Conservation (phyloP, 2,797 vertebrate genomes). For the Chaenodraco wilsoni region DNA sequence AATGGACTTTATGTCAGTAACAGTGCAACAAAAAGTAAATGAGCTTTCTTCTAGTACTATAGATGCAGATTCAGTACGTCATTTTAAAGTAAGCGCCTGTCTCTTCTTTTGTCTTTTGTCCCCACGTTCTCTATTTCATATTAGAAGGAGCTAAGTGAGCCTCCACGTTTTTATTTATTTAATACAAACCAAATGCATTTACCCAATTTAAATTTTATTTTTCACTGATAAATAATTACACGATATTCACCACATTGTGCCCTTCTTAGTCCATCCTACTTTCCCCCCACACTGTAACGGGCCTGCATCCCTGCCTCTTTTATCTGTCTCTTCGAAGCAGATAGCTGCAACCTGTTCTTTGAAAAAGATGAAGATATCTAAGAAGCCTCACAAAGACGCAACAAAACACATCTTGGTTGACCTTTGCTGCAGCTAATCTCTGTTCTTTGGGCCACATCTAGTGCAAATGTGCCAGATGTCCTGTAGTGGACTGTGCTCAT, state of each 20-base stretch:
- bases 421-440: constrained; percentile 7
- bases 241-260: too few relatives aligned
- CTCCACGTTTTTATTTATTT: too few relatives aligned
- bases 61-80: background rate
- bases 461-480: constrained; percentile 19
- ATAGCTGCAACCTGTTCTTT: constrained; percentile 4
- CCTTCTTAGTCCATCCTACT: background rate
- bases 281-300: too few relatives aligned
- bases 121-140: too few relatives aligned
- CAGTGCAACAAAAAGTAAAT: too few relatives aligned
- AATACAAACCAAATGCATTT: too few relatives aligned
- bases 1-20: too few relatives aligned
- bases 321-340: background rate
- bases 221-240: too few relatives aligned
- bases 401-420: background rate
- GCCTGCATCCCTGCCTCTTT: background rate
- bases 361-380: constrained; percentile 26
- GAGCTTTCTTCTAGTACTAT: too few relatives aligned
- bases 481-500: background rate
- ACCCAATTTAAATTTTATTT: too few relatives aligned
- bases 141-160: too few relatives aligned
- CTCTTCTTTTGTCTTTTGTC: background rate
- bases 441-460: constrained; percentile 1
- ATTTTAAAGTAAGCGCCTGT: background rate
- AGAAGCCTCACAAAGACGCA: background rate